These are phyloP conservation scores for Nomada ruficornis DNA, from an alignment of 2,888 invertebrate genomes.

Conservation along the genomic window DNA sequence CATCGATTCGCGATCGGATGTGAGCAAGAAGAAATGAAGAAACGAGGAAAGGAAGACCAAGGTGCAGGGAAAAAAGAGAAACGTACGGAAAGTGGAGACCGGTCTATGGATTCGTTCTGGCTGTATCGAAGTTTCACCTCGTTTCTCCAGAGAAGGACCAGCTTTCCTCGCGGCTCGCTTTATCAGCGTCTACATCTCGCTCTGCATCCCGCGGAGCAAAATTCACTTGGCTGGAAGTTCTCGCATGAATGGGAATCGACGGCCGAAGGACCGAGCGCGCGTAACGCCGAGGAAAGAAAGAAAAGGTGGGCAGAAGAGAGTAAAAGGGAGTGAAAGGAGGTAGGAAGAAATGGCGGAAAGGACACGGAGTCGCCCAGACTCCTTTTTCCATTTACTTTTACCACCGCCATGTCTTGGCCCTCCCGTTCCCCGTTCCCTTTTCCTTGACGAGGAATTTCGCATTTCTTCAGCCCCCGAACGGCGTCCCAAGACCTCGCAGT, in stretches of 20 bases:
- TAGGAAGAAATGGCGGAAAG: slow-evolving; percentile 33
- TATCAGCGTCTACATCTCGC: slow-evolving; percentile 65
- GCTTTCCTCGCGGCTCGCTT: slow-evolving; percentile 27
- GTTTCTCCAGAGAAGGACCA: not conserved
- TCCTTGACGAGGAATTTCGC: slow-evolving; percentile 76
- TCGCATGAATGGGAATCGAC: slow-evolving; percentile 77
- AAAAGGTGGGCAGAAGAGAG: slow-evolving; percentile 24
- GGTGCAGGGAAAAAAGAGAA: not conserved
- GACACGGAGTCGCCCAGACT: slow-evolving; percentile 46
- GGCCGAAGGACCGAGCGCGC: slow-evolving; percentile 49
- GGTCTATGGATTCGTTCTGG: slow-evolving; percentile 11
- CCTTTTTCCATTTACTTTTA: slow-evolving; percentile 78
- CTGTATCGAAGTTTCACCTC: slow-evolving; percentile 35
- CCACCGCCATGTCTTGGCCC: slow-evolving; percentile 41
- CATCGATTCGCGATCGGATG: not conserved
- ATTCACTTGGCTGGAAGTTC: slow-evolving; percentile 77
- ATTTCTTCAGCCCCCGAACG: slow-evolving; percentile 74
- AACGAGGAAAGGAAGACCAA: not conserved
- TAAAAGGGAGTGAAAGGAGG: slow-evolving; percentile 18
- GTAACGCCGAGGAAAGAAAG: slow-evolving; percentile 23
- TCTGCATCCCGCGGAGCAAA: slow-evolving; percentile 67
- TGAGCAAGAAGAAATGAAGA: not conserved
- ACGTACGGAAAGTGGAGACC: not conserved
- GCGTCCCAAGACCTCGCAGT: slow-evolving; percentile 46
- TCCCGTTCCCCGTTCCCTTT: slow-evolving; percentile 18